phyloP scores from a whole-genome alignment of 2,113 vertebrate species.

The Phyllopteryx taeniolatus region DNA sequence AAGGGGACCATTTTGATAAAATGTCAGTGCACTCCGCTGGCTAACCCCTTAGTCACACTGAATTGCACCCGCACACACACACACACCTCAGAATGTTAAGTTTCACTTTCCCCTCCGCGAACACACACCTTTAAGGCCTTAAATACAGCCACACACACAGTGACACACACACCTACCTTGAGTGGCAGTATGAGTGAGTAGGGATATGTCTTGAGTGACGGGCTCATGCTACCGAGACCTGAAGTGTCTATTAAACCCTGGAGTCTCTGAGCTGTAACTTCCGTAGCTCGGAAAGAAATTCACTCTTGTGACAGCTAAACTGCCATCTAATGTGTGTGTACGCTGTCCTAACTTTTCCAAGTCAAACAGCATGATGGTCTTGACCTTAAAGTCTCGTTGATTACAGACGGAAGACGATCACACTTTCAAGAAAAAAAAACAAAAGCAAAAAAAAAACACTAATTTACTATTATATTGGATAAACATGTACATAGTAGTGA shows the following conservation, averaged over 20 bases:
- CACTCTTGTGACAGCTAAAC: constrained; percentile 21
- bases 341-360: background rate
- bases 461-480: no score
- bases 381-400: background rate
- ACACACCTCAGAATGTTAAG: constrained; percentile 46
- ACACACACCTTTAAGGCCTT: constrained; percentile 27
- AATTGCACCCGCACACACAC: constrained; percentile 23
- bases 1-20: constrained; percentile 66
- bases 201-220: constrained; percentile 35
- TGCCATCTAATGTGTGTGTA: background rate
- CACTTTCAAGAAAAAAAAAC: background rate
- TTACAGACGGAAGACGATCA: background rate
- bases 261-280: constrained; percentile 25
- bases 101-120: constrained; percentile 15
- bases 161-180: constrained; percentile 20
- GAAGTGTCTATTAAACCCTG: constrained; percentile 43
- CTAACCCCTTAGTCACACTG: constrained; percentile 57
- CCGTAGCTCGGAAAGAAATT: constrained; percentile 20
- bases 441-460: no score
- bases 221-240: constrained; percentile 32
- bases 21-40: constrained; percentile 64
- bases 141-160: constrained; percentile 12
- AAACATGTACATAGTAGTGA: no score
- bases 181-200: constrained; percentile 50
- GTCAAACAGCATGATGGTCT: background rate